A percentile compares a stretch with the other conserved stretches of the same genome.
Conservation (phyloP, 1,140 invertebrate species). For the Phortica variegata region DNA sequence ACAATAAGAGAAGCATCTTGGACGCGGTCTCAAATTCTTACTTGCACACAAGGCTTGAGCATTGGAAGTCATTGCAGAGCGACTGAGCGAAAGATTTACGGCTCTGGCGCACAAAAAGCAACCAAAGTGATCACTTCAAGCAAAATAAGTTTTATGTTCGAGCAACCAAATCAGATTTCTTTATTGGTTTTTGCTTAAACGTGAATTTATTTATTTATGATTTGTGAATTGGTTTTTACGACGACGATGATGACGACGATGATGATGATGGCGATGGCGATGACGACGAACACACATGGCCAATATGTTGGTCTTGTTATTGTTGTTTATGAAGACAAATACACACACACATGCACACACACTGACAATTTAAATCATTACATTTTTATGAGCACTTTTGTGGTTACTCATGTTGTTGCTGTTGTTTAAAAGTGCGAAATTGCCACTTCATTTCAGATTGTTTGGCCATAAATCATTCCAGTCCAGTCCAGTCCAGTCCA, state of each 20-base stretch:
- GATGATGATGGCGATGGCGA: constrained; percentile 1
- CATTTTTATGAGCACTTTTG: constrained; percentile 28
- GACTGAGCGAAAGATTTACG: constrained; percentile 37
- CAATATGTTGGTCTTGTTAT: no score
- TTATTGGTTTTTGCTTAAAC: constrained; percentile 30
- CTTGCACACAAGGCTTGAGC: background rate
- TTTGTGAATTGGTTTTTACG: constrained; percentile 56
- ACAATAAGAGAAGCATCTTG: no score
- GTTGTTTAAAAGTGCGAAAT: constrained; percentile 48
- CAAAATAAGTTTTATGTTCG: constrained; percentile 45
- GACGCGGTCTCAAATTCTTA: no score
- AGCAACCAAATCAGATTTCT: constrained; percentile 54
- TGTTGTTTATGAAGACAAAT: no score
- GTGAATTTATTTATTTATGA: constrained; percentile 50
- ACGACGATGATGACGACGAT: no score
- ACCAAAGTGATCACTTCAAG: constrained; percentile 30
- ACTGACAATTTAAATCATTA: no score
- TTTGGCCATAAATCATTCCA: constrained; percentile 44
- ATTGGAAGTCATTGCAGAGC: background rate
- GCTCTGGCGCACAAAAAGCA: constrained; percentile 23
- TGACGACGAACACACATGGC: no score
- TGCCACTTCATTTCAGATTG: constrained; percentile 52
- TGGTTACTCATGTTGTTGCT: no score
- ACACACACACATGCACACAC: constrained; percentile 7
- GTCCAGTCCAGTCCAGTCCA: no score